These are phyloP conservation scores for Dysmachus trigonus DNA, from an alignment of 2,888 invertebrate genomes.

Conservation along the genomic window DNA sequence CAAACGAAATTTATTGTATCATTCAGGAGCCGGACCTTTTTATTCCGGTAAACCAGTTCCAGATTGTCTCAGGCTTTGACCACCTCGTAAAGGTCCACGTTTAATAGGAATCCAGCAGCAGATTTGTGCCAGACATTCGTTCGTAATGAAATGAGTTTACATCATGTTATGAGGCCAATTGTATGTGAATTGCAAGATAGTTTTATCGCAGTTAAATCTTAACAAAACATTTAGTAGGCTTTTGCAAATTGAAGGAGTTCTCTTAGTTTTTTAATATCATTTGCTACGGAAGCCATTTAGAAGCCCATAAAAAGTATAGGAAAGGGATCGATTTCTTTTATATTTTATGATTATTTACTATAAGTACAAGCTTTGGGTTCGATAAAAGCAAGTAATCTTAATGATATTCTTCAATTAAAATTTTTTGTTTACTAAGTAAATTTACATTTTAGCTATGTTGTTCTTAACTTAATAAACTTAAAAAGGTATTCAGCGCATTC, in stretches of 20 bases:
- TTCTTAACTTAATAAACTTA: too few species aligned
- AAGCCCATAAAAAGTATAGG: too few species aligned
- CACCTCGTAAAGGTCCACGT: neutral
- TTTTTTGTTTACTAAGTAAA: too few species aligned
- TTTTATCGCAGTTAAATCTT: neutral
- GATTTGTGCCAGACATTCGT: neutral
- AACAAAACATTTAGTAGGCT: neutral
- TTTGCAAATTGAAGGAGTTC: neutral
- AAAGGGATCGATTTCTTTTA: neutral
- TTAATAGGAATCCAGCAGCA: neutral
- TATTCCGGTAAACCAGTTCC: conserved; percentile 1
- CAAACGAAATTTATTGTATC: conserved; percentile 14
- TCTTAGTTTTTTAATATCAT: neutral
- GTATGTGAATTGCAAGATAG: neutral
- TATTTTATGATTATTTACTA: neutral
- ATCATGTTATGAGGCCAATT: neutral
- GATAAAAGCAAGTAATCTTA: too few species aligned
- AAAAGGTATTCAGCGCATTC: too few species aligned
- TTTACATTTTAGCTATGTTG: too few species aligned
- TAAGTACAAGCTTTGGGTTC: too few species aligned
- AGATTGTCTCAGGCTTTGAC: neutral
- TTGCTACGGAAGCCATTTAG: neutral
- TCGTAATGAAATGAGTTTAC: neutral
- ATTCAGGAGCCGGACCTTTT: neutral
- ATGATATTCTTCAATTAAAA: too few species aligned